Conservation (phyloP, 2,113 vertebrate species). For the Rallus limicola region DNA sequence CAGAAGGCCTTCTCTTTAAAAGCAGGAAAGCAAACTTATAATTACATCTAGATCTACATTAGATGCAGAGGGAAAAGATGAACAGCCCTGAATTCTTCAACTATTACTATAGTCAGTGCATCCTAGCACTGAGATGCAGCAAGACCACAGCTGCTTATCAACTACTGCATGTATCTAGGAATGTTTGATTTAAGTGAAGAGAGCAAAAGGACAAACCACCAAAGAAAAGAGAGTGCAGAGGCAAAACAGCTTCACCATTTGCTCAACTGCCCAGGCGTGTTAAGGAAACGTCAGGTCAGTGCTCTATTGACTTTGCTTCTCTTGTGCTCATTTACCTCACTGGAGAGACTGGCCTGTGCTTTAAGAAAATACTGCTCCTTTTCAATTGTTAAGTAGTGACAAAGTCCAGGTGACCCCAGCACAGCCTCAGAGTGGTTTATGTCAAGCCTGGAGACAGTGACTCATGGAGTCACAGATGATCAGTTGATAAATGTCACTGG, state of each 20-base stretch:
- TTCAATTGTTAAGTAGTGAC: conserved; percentile 62
- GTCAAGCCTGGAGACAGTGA: conserved; percentile 63
- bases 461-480: conserved; percentile 61
- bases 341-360: not conserved
- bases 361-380: conserved; percentile 42
- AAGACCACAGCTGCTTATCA: not conserved
- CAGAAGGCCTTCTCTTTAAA: not conserved
- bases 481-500: conserved; percentile 55
- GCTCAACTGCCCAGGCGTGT: not conserved
- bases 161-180: not conserved
- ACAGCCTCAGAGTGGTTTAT: conserved; percentile 49
- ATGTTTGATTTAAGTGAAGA: not conserved
- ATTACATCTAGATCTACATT: not conserved
- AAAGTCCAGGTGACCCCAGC: conserved; percentile 63
- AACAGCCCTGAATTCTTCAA: not conserved
- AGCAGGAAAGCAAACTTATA: not conserved
- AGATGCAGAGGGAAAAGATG: not conserved
- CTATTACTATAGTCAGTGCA: not conserved
- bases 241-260: not conserved
- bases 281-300: not conserved
- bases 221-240: not conserved
- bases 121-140: not conserved
- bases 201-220: not conserved
- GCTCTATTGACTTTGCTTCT: conserved; percentile 21
- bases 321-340: not conserved